Percentiles rank a stretch among this genome's conserved stretches.
phyloP scores from a whole-genome alignment of 2,797 vertebrate species.

The Babyrousa celebensis region DNA sequence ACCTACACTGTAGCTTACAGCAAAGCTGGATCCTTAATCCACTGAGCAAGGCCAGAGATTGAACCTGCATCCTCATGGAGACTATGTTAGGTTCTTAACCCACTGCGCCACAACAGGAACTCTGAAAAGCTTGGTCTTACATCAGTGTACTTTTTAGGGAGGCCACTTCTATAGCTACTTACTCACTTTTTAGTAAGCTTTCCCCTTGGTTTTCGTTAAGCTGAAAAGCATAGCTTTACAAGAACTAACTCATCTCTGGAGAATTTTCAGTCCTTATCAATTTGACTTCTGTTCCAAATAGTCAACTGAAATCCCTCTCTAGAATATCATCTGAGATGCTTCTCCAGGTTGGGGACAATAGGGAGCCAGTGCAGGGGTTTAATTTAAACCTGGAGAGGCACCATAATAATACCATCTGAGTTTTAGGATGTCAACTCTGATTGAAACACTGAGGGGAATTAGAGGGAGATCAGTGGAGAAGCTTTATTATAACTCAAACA shows the following conservation, averaged over 20 bases:
- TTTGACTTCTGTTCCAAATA: background rate
- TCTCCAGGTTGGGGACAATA: background rate
- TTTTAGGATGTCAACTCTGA: background rate
- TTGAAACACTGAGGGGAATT: background rate
- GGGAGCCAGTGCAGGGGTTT: background rate
- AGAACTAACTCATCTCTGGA: background rate
- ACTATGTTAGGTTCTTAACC: no score
- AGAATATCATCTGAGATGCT: background rate
- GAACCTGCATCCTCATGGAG: no score
- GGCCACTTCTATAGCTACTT: background rate
- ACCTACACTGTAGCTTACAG: no score
- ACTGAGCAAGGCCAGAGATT: no score
- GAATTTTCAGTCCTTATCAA: background rate
- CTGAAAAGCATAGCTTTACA: background rate
- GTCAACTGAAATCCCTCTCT: background rate
- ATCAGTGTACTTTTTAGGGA: constrained; percentile 18
- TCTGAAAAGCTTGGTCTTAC: background rate
- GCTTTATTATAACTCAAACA: background rate
- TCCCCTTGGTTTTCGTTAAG: background rate
- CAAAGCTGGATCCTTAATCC: no score
- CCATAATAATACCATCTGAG: background rate
- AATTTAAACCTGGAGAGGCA: background rate
- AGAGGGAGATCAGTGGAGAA: background rate
- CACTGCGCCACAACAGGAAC: no score
- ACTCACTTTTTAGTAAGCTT: background rate